phyloP scores from a whole-genome alignment of 2,888 invertebrate genomes.

The Thecocarcelia acutangulata region DNA sequence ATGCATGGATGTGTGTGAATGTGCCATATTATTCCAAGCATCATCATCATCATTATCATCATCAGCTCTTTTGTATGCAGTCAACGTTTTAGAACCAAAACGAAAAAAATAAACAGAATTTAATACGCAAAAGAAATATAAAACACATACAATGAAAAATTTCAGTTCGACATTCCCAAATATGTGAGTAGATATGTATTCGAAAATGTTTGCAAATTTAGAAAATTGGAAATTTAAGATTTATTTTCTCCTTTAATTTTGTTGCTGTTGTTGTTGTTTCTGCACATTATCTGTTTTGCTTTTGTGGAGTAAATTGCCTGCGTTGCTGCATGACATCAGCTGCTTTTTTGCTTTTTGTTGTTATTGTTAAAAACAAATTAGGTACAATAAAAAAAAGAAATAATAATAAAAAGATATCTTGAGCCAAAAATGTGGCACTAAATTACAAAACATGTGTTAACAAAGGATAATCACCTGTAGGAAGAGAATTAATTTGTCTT shows the following conservation, averaged over 20 bases:
- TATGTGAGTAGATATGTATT: too few relatives aligned
- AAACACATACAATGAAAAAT: slow-evolving; percentile 51
- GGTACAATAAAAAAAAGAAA: slow-evolving; percentile 33
- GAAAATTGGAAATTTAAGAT: slow-evolving; percentile 65
- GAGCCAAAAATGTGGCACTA: slow-evolving; percentile 51
- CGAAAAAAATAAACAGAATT: slow-evolving; percentile 45
- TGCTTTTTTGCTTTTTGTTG: slow-evolving; percentile 13
- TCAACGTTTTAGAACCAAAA: slow-evolving; percentile 16
- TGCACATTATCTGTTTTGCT: slow-evolving; percentile 11
- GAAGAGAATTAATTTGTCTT: slow-evolving; percentile 7
- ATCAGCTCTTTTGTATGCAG: slow-evolving; percentile 17
- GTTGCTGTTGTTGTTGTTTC: slow-evolving; percentile 1
- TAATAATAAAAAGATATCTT: slow-evolving; percentile 18
- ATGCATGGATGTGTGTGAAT: not conserved
- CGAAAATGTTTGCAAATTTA: slow-evolving; percentile 66
- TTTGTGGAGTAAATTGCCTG: slow-evolving; percentile 22
- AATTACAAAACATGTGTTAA: slow-evolving; percentile 55
- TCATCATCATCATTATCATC: slow-evolving; percentile 18
- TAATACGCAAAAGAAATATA: slow-evolving; percentile 32
- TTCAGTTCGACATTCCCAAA: slow-evolving; percentile 57
- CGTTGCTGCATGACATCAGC: slow-evolving; percentile 39
- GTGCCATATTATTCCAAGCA: slow-evolving; percentile 44
- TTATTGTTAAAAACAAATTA: slow-evolving; percentile 44
- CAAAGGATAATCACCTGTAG: slow-evolving; percentile 53
- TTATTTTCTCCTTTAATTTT: slow-evolving; percentile 36